phyloP scores from a whole-genome alignment of 2,797 vertebrate species.

The Falco berigora region DNA sequence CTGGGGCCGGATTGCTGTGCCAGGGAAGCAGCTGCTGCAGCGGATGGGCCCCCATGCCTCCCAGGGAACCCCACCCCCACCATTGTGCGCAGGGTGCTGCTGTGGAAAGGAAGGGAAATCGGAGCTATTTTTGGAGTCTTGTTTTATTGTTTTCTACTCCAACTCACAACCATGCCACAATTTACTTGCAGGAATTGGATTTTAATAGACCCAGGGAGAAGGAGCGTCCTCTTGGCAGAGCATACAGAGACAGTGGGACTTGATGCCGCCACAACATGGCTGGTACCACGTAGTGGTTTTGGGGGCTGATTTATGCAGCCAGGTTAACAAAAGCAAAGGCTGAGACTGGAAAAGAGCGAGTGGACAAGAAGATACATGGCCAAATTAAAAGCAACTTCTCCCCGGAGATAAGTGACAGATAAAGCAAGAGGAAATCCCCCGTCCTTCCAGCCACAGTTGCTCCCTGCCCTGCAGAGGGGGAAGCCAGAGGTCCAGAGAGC shows the following conservation, averaged over 20 bases:
- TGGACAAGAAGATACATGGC: not conserved
- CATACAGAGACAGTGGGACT: not conserved
- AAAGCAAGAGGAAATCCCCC: not conserved
- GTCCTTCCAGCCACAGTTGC: not conserved
- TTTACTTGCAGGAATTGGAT: not conserved
- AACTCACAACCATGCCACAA: not conserved
- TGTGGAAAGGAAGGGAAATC: not conserved
- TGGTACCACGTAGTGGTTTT: rapidly evolving
- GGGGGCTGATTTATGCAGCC: not conserved
- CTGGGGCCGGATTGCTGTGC: not conserved
- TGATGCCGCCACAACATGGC: not conserved
- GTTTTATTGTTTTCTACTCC: not conserved
- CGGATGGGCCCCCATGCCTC: not conserved
- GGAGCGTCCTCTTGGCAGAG: not conserved
- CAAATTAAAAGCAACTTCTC: not conserved
- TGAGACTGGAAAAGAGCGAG: rapidly evolving
- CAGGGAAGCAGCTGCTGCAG: not conserved
- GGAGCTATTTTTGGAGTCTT: not conserved
- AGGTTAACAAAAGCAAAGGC: rapidly evolving
- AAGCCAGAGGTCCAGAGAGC: not conserved
- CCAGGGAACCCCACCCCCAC: not conserved
- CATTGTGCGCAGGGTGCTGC: not conserved
- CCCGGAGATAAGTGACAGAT: not conserved
- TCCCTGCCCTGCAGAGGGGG: not conserved
- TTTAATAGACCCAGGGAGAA: not conserved